Percentiles rank a stretch among this genome's conserved stretches.
Evolutionary conservation across 1,140 invertebrate species (phyloP).

Genomic region (Drosophila dunni): DNA sequence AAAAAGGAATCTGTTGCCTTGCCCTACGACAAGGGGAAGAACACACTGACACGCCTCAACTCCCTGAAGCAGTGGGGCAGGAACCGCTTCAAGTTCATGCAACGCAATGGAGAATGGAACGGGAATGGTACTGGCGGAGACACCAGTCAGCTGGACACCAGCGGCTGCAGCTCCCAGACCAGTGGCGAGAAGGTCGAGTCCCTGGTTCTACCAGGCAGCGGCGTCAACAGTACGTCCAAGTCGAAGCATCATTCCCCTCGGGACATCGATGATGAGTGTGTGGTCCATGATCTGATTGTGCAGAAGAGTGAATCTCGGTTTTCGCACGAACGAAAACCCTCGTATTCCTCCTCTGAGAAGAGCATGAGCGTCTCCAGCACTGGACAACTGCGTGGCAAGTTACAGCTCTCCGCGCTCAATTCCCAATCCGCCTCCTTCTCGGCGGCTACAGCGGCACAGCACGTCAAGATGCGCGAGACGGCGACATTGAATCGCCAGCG

Average conservation of each 20-base stretch:
- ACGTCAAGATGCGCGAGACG: conserved; percentile 90
- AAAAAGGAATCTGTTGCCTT: conserved; percentile 85
- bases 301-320: conserved; percentile 83
- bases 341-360: conserved; percentile 90
- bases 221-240: conserved; percentile 9
- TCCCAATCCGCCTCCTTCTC: no score
- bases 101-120: conserved; percentile 85
- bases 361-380: conserved; percentile 85
- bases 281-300: conserved; percentile 86
- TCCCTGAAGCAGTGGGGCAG: conserved; percentile 93
- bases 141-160: conserved; percentile 80
- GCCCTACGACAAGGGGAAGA: conserved; percentile 86
- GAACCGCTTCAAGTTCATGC: conserved; percentile 90
- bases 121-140: conserved; percentile 22
- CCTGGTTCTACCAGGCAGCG: conserved; percentile 26
- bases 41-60: conserved; percentile 90
- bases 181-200: conserved; percentile 67
- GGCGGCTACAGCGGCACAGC: conserved; percentile 44
- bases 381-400: conserved; percentile 75
- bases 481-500: conserved; percentile 87
- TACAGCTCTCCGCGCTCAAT: conserved; percentile 54
- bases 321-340: conserved; percentile 90
- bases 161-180: conserved; percentile 82
- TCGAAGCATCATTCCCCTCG: conserved; percentile 31
- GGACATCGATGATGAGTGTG: conserved; percentile 86